Conservation (phyloP, 2,888 invertebrate species). For the Leuctra nigra region DNA sequence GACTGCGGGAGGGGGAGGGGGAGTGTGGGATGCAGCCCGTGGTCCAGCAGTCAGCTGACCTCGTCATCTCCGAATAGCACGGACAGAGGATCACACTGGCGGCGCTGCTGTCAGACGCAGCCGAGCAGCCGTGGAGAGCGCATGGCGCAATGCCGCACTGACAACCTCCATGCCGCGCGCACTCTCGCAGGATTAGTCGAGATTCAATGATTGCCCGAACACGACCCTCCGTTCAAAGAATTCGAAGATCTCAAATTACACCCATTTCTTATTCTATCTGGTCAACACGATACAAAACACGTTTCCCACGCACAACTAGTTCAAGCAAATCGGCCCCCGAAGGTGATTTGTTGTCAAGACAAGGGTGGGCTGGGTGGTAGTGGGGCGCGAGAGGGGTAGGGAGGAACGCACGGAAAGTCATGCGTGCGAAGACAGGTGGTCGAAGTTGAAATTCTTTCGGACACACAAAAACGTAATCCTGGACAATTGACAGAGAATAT, state of each 20-base stretch:
- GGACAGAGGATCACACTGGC: too few relatives aligned
- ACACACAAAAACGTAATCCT: too few relatives aligned
- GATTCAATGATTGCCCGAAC: too few relatives aligned
- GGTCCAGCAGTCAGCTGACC: slow-evolving; percentile 3
- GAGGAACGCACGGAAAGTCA: not conserved
- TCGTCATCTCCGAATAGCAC: slow-evolving; percentile 1
- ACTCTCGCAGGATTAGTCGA: too few relatives aligned
- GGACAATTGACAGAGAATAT: not conserved
- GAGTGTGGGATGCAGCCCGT: not conserved
- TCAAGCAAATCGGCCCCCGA: not conserved
- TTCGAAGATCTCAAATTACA: not conserved
- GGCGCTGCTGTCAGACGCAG: not conserved
- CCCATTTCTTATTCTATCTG: slow-evolving; percentile 6
- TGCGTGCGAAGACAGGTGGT: not conserved
- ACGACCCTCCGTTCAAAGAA: too few relatives aligned
- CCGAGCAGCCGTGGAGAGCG: not conserved
- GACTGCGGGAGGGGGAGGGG: too few relatives aligned
- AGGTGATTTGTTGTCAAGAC: slow-evolving; percentile 6
- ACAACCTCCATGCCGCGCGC: too few relatives aligned
- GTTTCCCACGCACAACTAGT: slow-evolving; percentile 6
- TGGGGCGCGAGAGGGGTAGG: not conserved
- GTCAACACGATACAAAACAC: slow-evolving; percentile 2
- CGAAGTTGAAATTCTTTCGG: too few relatives aligned
- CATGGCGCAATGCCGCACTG: not conserved
- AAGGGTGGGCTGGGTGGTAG: slow-evolving; percentile 7